Evolutionary conservation across 2,797 vertebrate species (phyloP).

Genomic region (Craterocephalus amniculus): DNA sequence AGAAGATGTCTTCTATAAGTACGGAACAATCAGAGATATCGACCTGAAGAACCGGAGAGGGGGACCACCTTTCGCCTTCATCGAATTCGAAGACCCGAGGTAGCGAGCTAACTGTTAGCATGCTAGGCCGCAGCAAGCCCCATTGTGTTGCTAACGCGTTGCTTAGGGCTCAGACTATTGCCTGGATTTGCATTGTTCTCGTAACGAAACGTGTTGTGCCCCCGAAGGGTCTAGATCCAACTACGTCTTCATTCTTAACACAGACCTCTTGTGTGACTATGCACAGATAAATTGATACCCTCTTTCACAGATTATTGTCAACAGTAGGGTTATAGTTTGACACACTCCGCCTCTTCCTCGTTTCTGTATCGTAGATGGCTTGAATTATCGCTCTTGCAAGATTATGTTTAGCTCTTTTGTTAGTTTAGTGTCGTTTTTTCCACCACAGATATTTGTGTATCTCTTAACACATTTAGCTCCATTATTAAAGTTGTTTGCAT

Average conservation of each 20-base stretch:
- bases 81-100: slow-evolving; percentile 88
- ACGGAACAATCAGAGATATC: slow-evolving; percentile 91
- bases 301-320: neutral
- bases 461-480: too few species aligned
- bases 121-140: slow-evolving; percentile 25
- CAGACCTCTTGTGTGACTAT: neutral
- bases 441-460: neutral
- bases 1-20: slow-evolving; percentile 93
- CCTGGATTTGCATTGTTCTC: neutral
- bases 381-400: neutral
- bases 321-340: neutral
- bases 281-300: too few species aligned
- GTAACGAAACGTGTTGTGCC: neutral
- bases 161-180: slow-evolving; percentile 11
- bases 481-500: neutral
- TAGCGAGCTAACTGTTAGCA: slow-evolving; percentile 55
- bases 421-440: neutral
- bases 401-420: neutral
- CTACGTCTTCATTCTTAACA: too few species aligned
- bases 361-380: neutral
- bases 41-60: slow-evolving; percentile 92
- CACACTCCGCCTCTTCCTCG: neutral
- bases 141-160: slow-evolving; percentile 52
- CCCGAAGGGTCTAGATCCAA: neutral
- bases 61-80: slow-evolving; percentile 90